These are phyloP conservation scores for Squalus acanthias DNA, from an alignment of 2,797 vertebrate genomes.

Conservation along the genomic window DNA sequence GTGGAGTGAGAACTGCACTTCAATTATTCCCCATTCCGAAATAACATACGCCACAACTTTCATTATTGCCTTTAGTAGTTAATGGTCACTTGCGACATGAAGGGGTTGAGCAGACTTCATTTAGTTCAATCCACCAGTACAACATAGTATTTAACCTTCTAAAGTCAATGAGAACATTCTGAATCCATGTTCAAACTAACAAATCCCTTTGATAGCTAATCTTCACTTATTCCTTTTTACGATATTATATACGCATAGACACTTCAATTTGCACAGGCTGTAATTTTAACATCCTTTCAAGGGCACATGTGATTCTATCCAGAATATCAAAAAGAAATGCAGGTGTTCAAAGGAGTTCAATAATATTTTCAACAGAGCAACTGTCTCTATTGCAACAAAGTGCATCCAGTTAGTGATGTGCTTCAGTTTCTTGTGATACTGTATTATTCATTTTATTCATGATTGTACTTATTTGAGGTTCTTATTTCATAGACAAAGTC, in stretches of 20 bases:
- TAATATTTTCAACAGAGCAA: not conserved
- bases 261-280: not conserved
- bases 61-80: not conserved
- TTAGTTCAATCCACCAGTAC: not conserved
- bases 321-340: not conserved
- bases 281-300: not conserved
- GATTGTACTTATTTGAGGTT: not conserved
- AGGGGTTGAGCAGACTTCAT: not conserved
- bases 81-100: not conserved
- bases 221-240: not conserved
- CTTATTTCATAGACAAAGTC: not conserved
- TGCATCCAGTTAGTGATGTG: not conserved
- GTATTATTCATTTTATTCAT: constrained; percentile 16
- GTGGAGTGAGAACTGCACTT: not conserved
- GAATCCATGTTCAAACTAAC: not conserved
- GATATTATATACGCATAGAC: not conserved
- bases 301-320: not conserved
- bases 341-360: not conserved
- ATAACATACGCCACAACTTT: not conserved
- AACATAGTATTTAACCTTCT: not conserved
- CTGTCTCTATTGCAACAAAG: not conserved
- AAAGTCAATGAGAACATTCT: not conserved
- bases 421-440: no score
- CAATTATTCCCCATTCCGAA: not conserved
- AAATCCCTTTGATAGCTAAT: not conserved